A percentile compares a stretch with the other conserved stretches of the same genome.
Conservation (phyloP, 2,888 invertebrate genomes). For the Odontocolon sp. region DNA sequence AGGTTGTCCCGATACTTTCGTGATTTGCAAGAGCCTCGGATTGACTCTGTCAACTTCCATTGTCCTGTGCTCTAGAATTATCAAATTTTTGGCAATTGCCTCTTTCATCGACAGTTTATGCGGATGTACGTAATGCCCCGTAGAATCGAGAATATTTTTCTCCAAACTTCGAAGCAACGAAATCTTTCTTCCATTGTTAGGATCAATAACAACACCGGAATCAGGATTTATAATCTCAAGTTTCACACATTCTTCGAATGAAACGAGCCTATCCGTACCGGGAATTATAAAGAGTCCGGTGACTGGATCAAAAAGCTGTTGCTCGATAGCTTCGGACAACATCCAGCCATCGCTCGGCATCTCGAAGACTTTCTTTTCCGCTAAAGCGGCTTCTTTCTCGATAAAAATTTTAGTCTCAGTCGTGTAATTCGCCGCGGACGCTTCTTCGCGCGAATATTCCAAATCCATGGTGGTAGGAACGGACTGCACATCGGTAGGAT, state of each 20-base stretch:
- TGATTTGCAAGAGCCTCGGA: conserved; percentile 87
- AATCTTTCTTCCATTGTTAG: conserved; percentile 86
- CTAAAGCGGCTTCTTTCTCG: conserved; percentile 72
- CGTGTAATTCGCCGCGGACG: conserved; percentile 54
- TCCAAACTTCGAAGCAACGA: conserved; percentile 88
- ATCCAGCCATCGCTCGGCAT: conserved; percentile 93
- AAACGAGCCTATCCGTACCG: conserved; percentile 91
- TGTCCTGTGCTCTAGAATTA: conserved; percentile 84
- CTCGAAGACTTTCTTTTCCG: conserved; percentile 88
- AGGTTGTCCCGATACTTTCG: conserved; percentile 87
- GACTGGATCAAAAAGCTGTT: conserved; percentile 90
- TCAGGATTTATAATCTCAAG: conserved; percentile 92
- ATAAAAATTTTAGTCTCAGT: conserved; percentile 62
- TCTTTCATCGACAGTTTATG: conserved; percentile 87
- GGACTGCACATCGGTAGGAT: neutral
- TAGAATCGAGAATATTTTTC: conserved; percentile 88
- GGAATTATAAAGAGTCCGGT: conserved; percentile 93
- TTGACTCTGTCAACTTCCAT: conserved; percentile 82
- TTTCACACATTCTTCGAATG: conserved; percentile 93
- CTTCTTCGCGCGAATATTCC: conserved; percentile 11
- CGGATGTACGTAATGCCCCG: conserved; percentile 87
- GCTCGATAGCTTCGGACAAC: conserved; percentile 91
- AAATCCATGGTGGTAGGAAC: conserved; percentile 11
- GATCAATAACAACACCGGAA: conserved; percentile 92
- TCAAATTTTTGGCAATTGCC: conserved; percentile 86